Base-by-base conservation (phyloP, 2,797 vertebrate genomes). In the Lithobates sylvaticus region DNA sequence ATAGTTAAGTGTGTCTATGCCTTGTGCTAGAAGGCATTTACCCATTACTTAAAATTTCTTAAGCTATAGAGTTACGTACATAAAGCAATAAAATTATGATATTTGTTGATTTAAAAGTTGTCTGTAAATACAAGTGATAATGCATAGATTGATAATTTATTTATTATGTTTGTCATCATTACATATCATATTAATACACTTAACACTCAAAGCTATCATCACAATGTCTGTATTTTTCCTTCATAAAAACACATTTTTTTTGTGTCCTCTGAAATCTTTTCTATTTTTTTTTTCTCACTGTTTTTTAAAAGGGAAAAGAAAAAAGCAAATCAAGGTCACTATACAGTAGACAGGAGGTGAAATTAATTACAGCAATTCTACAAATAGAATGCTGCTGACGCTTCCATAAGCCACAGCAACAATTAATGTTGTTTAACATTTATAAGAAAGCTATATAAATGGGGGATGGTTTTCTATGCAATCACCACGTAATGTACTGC, bases 341-440 rank as follows among this genome's bases (percentile, higher is more conserved):
- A 13, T 74, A 42, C 74, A 76, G 15, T 47, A 58, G 18, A 76
- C 29, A n/a, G 26, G 74, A 76, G 74, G 74, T 76, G 26, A 76
- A 76, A 76, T 76, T 21, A 76, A 50, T 76, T 54, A 21, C 47
- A 76, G 26, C 54, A 75, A 29, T 58, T 54, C 74, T 76, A 76
- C 54, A 50, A 76, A 76, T 50, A 26, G 42, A 58, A 29, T 27
- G 29, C 27, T 76, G 74, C 47, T 50, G 42, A 47, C 42, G 47
- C 26, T 5, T 76, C 15, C 16, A 21, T 36, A 36, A 71, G 6
- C 16, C 69, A 71, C 36, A 16, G 50, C 15, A 16, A 54, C 50
- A 54, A 54, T 54, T 54, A 54, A 54, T 54, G 50, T 71, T 71
- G 69, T 71, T 36, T 71, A 71, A 71, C 32, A 71, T 70, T 70